Evolutionary conservation across 92 coral and sea anemone genomes (phyloP).

Genomic region (Umimayanthus kanabou): DNA sequence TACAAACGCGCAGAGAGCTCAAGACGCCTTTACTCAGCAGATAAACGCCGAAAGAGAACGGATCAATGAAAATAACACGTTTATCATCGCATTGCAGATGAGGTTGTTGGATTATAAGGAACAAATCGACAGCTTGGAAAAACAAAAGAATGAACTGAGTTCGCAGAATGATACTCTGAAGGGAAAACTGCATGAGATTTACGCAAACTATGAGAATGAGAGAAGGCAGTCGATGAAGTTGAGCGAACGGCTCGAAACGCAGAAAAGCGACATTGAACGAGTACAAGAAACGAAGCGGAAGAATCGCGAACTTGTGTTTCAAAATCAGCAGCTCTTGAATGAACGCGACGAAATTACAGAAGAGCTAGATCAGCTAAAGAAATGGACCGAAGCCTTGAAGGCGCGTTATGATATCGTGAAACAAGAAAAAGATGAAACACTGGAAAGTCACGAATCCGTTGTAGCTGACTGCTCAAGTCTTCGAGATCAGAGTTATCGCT

Average conservation of each 20-base stretch:
- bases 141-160: conserved; percentile 57
- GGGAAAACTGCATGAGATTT: conserved; percentile 64
- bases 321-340: conserved; percentile 64
- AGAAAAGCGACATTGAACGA: conserved; percentile 81
- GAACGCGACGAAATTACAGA: conserved; percentile 75
- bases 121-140: conserved; percentile 69
- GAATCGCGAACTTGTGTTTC: conserved; percentile 78
- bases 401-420: conserved; percentile 94
- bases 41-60: conserved; percentile 66
- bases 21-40: conserved; percentile 63
- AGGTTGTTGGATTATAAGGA: conserved; percentile 85
- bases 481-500: conserved; percentile 75
- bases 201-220: conserved; percentile 79
- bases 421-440: conserved; percentile 79
- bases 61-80: conserved; percentile 84
- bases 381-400: conserved; percentile 91
- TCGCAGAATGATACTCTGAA: conserved; percentile 62
- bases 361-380: conserved; percentile 75
- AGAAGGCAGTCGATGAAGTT: conserved; percentile 90
- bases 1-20: conserved; percentile 68
- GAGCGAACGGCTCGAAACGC: conserved; percentile 76
- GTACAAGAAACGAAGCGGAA: conserved; percentile 82
- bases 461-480: conserved; percentile 82
- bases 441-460: conserved; percentile 76
- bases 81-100: conserved; percentile 94